Evolutionary conservation across 2,797 vertebrate genomes (phyloP).

Genomic region (Todus mexicanus): DNA sequence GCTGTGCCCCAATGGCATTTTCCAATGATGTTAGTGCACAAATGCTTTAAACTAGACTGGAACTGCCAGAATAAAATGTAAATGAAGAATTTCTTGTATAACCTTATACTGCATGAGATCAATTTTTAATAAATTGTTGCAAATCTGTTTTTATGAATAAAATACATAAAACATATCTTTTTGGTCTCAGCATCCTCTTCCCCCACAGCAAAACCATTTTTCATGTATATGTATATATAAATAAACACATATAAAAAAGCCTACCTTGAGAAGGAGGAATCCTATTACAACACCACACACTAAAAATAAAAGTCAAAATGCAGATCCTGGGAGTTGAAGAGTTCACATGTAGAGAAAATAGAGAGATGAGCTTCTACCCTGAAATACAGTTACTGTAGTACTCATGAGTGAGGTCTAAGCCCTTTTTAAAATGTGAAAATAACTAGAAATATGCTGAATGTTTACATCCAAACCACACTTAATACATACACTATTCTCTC

Average conservation of each 20-base stretch:
- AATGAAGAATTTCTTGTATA: conserved; percentile 85
- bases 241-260: background rate
- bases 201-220: background rate
- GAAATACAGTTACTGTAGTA: background rate
- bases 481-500: background rate
- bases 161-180: conserved; percentile 72
- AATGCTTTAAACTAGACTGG: conserved; percentile 81
- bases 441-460: background rate
- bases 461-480: background rate
- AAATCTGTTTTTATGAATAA: conserved; percentile 91
- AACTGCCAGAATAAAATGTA: conserved; percentile 83
- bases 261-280: background rate
- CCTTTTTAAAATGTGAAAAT: background rate
- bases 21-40: conserved; percentile 82
- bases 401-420: background rate
- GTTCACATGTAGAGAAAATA: background rate
- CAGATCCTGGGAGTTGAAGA: background rate
- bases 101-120: conserved; percentile 88
- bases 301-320: conserved; percentile 1
- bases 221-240: background rate
- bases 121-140: conserved; percentile 91
- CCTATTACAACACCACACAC: background rate
- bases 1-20: conserved; percentile 81
- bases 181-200: background rate
- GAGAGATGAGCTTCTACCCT: background rate